phyloP scores from a whole-genome alignment of 2,888 invertebrate species.

The Pachymerium ferrugineum region DNA sequence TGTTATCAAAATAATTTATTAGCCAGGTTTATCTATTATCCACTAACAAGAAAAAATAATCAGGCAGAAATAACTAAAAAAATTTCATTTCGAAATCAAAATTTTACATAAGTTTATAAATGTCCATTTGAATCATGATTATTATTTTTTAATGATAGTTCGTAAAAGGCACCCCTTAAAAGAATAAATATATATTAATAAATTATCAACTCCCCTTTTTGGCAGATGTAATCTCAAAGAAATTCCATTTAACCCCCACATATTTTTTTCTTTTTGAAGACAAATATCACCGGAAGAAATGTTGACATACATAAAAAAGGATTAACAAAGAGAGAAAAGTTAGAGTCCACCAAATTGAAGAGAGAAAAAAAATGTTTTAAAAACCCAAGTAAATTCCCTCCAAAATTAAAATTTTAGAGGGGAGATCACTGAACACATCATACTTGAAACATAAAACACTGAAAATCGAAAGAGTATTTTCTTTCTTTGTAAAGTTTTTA shows the following conservation, averaged over 20 bases:
- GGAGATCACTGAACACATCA: not conserved
- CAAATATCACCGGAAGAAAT: not conserved
- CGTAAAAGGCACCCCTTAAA: slow-evolving; percentile 4
- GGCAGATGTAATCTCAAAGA: not conserved
- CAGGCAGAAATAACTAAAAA: not conserved
- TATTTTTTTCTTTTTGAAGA: not conserved
- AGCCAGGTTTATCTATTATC: no score
- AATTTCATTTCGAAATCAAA: not conserved
- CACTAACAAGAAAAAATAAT: no score
- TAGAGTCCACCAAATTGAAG: no score
- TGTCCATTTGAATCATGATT: slow-evolving; percentile 6
- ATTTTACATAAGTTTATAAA: not conserved
- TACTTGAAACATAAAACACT: not conserved
- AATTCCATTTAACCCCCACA: no score
- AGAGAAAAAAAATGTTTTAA: not conserved
- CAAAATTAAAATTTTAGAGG: not conserved
- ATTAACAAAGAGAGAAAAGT: not conserved
- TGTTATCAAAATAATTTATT: no score
- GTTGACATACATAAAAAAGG: not conserved
- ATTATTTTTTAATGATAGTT: not conserved
- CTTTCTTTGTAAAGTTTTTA: not conserved
- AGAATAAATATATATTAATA: slow-evolving; percentile 1
- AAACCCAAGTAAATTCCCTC: not conserved
- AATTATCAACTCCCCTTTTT: not conserved
- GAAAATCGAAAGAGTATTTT: not conserved